A percentile compares a stretch with the other conserved stretches of the same genome.
These are phyloP conservation scores for Peromyscus aztecus DNA, from an alignment of 2,797 vertebrate species.

Conservation along the genomic window DNA sequence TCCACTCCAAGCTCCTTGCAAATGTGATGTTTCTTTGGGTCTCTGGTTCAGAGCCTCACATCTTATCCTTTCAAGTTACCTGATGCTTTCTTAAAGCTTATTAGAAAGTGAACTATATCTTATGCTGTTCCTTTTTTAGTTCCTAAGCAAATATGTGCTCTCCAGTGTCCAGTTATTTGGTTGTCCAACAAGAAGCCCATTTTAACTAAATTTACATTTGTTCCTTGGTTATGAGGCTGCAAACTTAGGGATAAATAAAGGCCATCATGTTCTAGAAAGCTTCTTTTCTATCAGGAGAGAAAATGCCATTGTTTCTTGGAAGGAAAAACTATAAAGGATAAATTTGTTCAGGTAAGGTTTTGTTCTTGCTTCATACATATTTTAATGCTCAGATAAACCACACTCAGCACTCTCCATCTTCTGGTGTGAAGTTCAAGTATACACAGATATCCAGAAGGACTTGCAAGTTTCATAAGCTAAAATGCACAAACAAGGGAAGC, in stretches of 20 bases:
- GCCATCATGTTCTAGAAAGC: slow-evolving; percentile 57
- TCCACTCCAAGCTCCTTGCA: background rate
- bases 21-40: background rate
- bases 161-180: background rate
- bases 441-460: slow-evolving; percentile 15
- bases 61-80: background rate
- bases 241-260: slow-evolving; percentile 30
- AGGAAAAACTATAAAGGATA: background rate
- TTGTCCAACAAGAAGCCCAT: background rate
- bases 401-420: background rate
- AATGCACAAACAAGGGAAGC: background rate
- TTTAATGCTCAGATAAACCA: background rate
- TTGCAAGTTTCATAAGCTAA: background rate
- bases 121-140: slow-evolving; percentile 7
- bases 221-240: slow-evolving; percentile 44
- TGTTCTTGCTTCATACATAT: background rate
- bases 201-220: slow-evolving; percentile 22
- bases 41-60: background rate
- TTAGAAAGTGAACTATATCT: background rate
- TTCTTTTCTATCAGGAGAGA: background rate
- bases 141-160: background rate
- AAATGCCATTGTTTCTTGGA: slow-evolving; percentile 31
- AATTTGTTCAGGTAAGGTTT: background rate
- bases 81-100: background rate
- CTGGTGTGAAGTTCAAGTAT: background rate